phyloP scores from a whole-genome alignment of 2,113 vertebrate species.

The Penelope pileata region DNA sequence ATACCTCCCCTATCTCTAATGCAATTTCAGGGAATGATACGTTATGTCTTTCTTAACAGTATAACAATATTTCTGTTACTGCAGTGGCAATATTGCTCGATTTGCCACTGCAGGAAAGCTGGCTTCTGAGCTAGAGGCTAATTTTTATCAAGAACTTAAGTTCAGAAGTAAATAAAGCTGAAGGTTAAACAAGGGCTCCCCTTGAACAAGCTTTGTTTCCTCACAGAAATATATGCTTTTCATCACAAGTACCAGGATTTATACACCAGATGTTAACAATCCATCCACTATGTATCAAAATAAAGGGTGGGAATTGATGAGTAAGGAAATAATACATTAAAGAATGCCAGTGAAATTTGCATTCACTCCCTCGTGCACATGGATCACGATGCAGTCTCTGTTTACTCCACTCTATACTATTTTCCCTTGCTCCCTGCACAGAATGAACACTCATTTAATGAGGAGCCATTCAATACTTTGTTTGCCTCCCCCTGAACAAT shows the following conservation, averaged over 20 bases:
- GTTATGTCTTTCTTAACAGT: not conserved
- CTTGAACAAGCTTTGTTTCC: not conserved
- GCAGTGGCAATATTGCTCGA: not conserved
- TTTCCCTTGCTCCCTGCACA: not conserved
- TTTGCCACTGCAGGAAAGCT: not conserved
- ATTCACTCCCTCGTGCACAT: not conserved
- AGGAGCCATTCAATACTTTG: not conserved
- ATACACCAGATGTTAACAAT: not conserved
- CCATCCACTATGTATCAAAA: conserved; percentile 3
- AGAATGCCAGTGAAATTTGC: not conserved
- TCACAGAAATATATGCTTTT: not conserved
- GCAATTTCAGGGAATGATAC: not conserved
- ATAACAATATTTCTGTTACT: not conserved
- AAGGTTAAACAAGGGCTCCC: not conserved
- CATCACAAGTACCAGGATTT: conserved; percentile 2
- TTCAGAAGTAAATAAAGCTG: not conserved
- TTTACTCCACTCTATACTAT: not conserved
- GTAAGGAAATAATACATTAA: not conserved
- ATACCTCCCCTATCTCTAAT: not conserved
- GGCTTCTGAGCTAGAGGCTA: not conserved
- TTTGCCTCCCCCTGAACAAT: conserved; percentile 12
- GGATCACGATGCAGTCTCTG: conserved; percentile 19
- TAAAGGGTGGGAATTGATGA: not conserved
- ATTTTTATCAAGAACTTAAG: not conserved
- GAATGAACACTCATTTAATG: not conserved